phyloP scores from a whole-genome alignment of 2,888 invertebrate species.

The Idaea dimidiata region DNA sequence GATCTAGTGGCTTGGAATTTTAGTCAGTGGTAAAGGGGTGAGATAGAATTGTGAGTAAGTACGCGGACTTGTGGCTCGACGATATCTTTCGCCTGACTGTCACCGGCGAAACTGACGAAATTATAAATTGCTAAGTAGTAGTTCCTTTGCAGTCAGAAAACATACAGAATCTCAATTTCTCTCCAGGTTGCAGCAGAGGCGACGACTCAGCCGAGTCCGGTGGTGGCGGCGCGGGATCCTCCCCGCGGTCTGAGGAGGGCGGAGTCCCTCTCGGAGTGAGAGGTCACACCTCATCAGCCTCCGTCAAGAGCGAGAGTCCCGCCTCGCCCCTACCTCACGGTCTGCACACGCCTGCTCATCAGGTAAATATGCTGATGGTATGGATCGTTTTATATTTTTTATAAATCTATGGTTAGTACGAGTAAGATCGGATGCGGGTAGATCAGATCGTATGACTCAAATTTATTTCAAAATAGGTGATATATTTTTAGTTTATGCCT shows the following conservation, averaged over 20 bases:
- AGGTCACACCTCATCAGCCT: constrained; percentile 92
- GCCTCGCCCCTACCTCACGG: constrained; percentile 70
- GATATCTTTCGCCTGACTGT: no score
- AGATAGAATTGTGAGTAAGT: no score
- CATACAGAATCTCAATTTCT: background rate
- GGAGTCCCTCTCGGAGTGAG: constrained; percentile 82
- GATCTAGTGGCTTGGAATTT: no score
- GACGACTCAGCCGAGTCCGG: constrained; percentile 79
- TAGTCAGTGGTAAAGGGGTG: no score
- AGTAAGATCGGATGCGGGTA: no score
- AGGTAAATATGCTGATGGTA: constrained; percentile 46
- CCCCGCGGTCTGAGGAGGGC: constrained; percentile 75
- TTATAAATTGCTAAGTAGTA: no score
- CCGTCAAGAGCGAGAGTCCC: constrained; percentile 93
- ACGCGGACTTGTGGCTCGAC: no score
- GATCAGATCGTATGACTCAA: no score
- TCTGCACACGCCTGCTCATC: constrained; percentile 69
- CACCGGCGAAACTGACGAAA: no score
- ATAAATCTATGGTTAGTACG: background rate
- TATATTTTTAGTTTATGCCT: no score
- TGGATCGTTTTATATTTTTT: background rate
- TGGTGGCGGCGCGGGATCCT: constrained; percentile 80
- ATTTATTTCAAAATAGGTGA: no score
- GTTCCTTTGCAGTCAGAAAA: background rate
- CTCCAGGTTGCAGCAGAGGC: constrained; percentile 80